Evolutionary conservation across 2,113 vertebrate species (phyloP).

Genomic region (Calidris pugnax): DNA sequence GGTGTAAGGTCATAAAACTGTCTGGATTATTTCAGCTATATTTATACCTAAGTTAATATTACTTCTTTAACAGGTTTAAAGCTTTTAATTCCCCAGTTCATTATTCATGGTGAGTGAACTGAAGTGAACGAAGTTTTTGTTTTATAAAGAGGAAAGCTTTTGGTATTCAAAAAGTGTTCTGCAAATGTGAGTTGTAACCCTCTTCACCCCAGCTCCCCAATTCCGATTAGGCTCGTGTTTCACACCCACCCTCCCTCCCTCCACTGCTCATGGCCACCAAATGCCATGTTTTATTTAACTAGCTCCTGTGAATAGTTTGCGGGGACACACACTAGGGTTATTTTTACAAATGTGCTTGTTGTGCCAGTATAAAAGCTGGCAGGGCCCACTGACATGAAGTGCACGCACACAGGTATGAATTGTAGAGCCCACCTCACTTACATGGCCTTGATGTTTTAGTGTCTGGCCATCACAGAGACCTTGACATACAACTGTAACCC

Average conservation of each 20-base stretch:
- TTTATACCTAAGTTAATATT: conserved; percentile 86
- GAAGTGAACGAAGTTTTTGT: conserved; percentile 73
- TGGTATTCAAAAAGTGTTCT: conserved; percentile 50
- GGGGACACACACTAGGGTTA: background rate
- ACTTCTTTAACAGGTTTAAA: conserved; percentile 85
- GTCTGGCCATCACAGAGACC: background rate
- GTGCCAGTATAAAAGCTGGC: background rate
- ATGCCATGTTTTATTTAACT: conserved; percentile 3
- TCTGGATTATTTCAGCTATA: conserved; percentile 85
- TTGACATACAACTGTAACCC: background rate
- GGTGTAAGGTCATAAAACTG: conserved; percentile 85
- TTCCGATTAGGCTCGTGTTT: conserved; percentile 29
- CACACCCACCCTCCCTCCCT: background rate
- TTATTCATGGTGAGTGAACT: conserved; percentile 71
- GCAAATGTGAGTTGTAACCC: conserved; percentile 42
- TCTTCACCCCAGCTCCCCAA: conserved; percentile 19
- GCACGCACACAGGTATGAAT: background rate
- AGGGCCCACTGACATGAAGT: too few relatives aligned
- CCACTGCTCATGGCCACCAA: background rate
- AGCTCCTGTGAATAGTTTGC: background rate
- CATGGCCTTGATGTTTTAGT: background rate
- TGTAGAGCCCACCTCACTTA: background rate
- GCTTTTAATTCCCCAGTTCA: conserved; percentile 79
- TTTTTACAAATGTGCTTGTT: background rate
- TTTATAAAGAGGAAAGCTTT: conserved; percentile 67